Base-by-base conservation (phyloP, 1,140 invertebrate genomes). In the Camponotus pennsylvanicus region DNA sequence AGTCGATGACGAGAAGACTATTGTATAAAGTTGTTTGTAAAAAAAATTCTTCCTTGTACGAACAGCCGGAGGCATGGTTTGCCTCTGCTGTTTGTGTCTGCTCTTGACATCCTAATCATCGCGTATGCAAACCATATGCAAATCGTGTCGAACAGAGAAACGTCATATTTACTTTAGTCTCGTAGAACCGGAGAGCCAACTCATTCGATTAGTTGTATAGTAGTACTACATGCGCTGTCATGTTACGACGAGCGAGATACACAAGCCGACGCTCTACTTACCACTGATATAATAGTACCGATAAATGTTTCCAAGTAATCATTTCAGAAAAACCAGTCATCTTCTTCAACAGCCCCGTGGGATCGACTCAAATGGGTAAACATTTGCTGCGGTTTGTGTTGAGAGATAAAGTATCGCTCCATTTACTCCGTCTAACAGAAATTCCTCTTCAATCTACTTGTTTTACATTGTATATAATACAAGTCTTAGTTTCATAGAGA, bases 121-220 rank as follows among this genome's bases (percentile, higher is more conserved):
- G 55, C 79, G 69, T 82, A 59, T 61, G 37, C 79, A 40, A 42
- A 55, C 52, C 79, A 18, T 34, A 82, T 82, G 78, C 79, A 75
- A 75, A 63, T 83, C 18, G 15, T 52, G 49, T 75, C 40, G 55
- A 75, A 63, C 42, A 57, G 55, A 71, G 71, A 13, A 78, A 78
- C 73, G 59, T 75, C 45, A 21, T 76, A 64, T 85, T 85, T 85
- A 78, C 59, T 42, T 85, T 76, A 55, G 34, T 15, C 82, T n/a
- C 40, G n/a, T 67, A 18, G 9, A 32, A 66, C 32, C 49, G 45
- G n/a, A 11, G 42, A 45, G 52, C 40, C 61, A 57, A 71, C 69
- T 79, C 83, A 80, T 89, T 75, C 82, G 34, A 89, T 86, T 82
- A 76, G 55, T 83, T 49, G 69, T 75, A 82, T 82, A 76, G 40